Evolutionary conservation across 2,797 vertebrate genomes (phyloP).

Genomic region (Tapirus indicus): DNA sequence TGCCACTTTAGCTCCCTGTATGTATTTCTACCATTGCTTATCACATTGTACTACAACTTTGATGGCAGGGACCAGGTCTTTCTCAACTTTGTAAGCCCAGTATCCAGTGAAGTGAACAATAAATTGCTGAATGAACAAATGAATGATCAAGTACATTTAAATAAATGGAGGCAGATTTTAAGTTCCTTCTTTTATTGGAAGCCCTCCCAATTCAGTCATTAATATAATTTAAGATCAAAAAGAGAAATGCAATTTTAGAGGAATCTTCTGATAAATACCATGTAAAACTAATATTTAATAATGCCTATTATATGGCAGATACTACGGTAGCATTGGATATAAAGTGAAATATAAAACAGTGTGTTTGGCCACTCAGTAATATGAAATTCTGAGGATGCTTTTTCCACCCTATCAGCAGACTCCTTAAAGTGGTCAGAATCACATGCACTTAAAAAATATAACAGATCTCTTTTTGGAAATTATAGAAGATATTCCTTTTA

Average conservation of each 20-base stretch:
- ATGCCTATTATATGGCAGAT: neutral
- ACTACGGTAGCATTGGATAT: neutral
- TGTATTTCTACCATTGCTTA: neutral
- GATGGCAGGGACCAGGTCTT: conserved; percentile 40
- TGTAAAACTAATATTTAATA: conserved; percentile 37
- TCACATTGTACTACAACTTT: neutral
- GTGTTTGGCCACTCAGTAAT: neutral
- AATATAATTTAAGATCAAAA: conserved; percentile 60
- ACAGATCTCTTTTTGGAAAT: conserved; percentile 31
- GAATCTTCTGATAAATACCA: conserved; percentile 31
- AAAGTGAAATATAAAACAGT: conserved; percentile 6
- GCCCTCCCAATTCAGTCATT: neutral
- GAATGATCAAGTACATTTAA: conserved; percentile 47
- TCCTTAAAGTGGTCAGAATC: conserved; percentile 25
- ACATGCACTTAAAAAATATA: conserved; percentile 3
- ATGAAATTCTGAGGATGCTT: neutral
- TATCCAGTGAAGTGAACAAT: conserved; percentile 8
- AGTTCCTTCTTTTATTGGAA: conserved; percentile 41
- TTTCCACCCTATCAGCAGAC: neutral
- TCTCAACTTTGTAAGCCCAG: conserved; percentile 34
- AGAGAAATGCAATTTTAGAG: neutral
- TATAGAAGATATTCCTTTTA: conserved; percentile 18
- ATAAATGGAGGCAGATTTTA: conserved; percentile 37
- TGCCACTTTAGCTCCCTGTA: neutral
- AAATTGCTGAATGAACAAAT: conserved; percentile 47